Evolutionary conservation across 2,888 invertebrate species (phyloP), one percentile per base, ranked within the genome.

Genomic region (Xestoiulus laeticollis): DNA sequence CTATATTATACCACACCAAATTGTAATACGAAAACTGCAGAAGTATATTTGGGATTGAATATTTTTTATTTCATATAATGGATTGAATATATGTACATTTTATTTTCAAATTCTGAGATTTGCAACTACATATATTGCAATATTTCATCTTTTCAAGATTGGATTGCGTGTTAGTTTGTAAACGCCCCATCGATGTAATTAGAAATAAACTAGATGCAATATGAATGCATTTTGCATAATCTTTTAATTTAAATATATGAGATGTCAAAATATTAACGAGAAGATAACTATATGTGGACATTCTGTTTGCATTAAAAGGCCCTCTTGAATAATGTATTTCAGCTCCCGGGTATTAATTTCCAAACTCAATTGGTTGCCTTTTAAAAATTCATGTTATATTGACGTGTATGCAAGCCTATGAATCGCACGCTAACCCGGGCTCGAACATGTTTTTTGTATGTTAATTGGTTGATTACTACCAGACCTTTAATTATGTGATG

Each of bases 401-500:
- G 26, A 30, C 78, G 78, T 78, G 30, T 30, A 26, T 78, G 26
- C 26, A 16, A 16, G 78, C 78, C 78, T 1, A 14, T 30, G 78
- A 78, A 59, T 59, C 53, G 78, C 30, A 32, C 12, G 78, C 78
- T 14, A 78, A 14, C 26, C 0, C 16, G 5, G 16, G 12, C 78
- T 14, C 14, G 78, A 78, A 78, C 78, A 32, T 78, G 14, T 78
- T 30, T 68, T 78, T 78, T 78, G 78, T 32, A 30, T 14, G 78
- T 30, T 32, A 78, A 78, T 26, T 78, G 30, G 30, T 30, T 26
- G 16, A 78, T 78, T 78, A 78, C 30, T 16, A 30, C 30, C 78
- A 78, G 30, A 78, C 78, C 78, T 78, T 78, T 30, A 78, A 78
- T 78, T 78, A 78, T 30, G 78, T 78, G 30, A 78, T 30, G 68